Percentiles rank a stretch among this genome's conserved stretches.
Evolutionary conservation across 2,797 vertebrate species (phyloP).

Genomic region (Rhodeus uyekii): DNA sequence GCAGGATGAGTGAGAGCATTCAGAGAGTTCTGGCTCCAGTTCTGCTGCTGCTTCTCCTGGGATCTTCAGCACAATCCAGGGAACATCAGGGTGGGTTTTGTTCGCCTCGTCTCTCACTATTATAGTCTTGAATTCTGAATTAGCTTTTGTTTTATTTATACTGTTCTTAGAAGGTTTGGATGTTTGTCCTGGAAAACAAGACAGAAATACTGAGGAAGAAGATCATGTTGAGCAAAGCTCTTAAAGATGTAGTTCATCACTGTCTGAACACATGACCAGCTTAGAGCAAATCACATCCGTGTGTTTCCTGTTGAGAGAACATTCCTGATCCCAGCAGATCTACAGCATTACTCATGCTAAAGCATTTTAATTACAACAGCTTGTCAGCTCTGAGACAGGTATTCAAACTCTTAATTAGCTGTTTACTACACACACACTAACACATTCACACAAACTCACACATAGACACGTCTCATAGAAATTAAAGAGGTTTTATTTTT

Average conservation of each 20-base stretch:
- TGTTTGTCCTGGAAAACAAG: background rate
- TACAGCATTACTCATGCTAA: slow-evolving; percentile 21
- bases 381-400: slow-evolving; percentile 38
- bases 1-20: slow-evolving; percentile 91
- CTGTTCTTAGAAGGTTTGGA: too few species aligned
- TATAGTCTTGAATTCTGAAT: too few species aligned
- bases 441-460: slow-evolving; percentile 35
- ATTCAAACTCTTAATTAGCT: slow-evolving; percentile 67
- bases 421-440: slow-evolving; percentile 63
- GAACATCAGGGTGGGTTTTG: slow-evolving; percentile 56
- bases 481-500: too few species aligned
- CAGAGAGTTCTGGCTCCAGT: slow-evolving; percentile 88
- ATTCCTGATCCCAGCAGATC: background rate
- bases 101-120: background rate
- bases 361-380: slow-evolving; percentile 46
- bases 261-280: background rate
- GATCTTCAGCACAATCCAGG: slow-evolving; percentile 81
- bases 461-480: too few species aligned
- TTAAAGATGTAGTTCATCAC: too few species aligned
- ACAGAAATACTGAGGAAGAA: too few species aligned
- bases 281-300: background rate
- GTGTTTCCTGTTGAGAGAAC: slow-evolving; percentile 5
- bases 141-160: too few species aligned
- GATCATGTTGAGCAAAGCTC: too few species aligned
- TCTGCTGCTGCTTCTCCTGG: slow-evolving; percentile 89